Evolutionary conservation across 1,140 invertebrate genomes (phyloP).

Genomic region (Hylaeus volcanicus): DNA sequence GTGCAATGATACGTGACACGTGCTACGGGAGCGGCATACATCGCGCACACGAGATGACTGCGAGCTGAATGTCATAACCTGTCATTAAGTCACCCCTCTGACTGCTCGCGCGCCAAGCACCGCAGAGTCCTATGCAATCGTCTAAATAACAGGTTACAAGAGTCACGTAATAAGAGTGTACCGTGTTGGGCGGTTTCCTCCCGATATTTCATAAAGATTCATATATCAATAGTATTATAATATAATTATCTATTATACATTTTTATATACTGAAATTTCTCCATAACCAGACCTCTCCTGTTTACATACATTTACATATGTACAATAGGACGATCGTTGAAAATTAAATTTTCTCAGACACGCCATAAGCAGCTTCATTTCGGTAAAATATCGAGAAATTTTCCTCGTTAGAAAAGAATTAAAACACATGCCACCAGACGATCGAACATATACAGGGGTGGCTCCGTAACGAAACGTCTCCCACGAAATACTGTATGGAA

Average conservation of each 20-base stretch:
- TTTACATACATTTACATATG: no score
- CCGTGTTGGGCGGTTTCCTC: conserved; percentile 7
- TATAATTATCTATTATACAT: no score
- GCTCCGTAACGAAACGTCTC: not conserved
- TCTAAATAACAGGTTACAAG: conserved; percentile 71
- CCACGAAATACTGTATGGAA: not conserved
- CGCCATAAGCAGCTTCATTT: no score
- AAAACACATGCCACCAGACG: not conserved
- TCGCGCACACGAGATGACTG: conserved; percentile 21
- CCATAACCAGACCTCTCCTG: not conserved
- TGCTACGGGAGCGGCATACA: conserved; percentile 15
- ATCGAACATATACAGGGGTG: not conserved
- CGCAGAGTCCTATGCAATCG: conserved; percentile 43
- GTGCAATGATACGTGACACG: conserved; percentile 48
- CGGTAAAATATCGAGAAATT: no score
- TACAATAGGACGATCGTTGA: no score
- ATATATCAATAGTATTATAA: no score
- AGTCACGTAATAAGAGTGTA: conserved; percentile 64
- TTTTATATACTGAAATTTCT: not conserved
- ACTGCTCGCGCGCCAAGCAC: conserved; percentile 23
- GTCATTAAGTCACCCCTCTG: conserved; percentile 62
- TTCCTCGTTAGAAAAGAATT: no score
- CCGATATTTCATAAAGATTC: conserved; percentile 18
- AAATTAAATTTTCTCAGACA: no score
- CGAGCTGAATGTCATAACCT: conserved; percentile 57